Base-by-base conservation (phyloP, 2,113 vertebrate species). In the Canis aureus region DNA sequence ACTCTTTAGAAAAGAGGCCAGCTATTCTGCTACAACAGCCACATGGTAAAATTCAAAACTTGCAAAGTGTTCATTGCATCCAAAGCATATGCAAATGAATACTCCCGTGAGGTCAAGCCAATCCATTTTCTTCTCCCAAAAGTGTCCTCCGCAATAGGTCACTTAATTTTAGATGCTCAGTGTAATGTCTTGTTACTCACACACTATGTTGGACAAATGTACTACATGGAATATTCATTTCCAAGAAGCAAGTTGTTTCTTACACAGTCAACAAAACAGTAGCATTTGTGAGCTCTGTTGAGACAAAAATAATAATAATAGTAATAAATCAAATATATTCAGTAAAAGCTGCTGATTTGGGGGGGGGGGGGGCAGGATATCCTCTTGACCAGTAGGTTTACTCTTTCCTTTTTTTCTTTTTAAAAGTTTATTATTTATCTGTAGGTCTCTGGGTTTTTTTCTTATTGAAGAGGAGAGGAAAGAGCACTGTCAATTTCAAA, bases 401-500 rank as follows among this genome's bases (percentile, higher is more conserved):
- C 32, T 35, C 3, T 97, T 92, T 95, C n/a, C 67, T 57, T 60
- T 51, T 55, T 16, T 15, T 3, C 49, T 43, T 93, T 59, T 69
- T 89, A 55, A 69, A 94, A 95, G 49, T 62, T 97, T 88, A 71
- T 81, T 96, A 86, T 80, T 89, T 97, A 83, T 88, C 57, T 86
- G 25, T 69, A 49, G 2, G 12, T 79, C 57, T 80, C 51, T 95
- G 38, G 2, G 78, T 96, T 91, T 5, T 94, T 97, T 92, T 94
- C 59, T 96, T 97, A 92, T 81, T 97, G 76, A 97, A 73, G 8
- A 91, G 4, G 27, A 96, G 15, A 38, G 15, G 25, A 97, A 97
- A 88, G 74, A 91, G 15, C 57, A 57, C 5, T 98, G 94, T 88
- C 86, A 97, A 66, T 96, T 98, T 98, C 73, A 97, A 96, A 98